Evolutionary conservation across 2,888 invertebrate genomes (phyloP).

Genomic region (Cheilosia soror): DNA sequence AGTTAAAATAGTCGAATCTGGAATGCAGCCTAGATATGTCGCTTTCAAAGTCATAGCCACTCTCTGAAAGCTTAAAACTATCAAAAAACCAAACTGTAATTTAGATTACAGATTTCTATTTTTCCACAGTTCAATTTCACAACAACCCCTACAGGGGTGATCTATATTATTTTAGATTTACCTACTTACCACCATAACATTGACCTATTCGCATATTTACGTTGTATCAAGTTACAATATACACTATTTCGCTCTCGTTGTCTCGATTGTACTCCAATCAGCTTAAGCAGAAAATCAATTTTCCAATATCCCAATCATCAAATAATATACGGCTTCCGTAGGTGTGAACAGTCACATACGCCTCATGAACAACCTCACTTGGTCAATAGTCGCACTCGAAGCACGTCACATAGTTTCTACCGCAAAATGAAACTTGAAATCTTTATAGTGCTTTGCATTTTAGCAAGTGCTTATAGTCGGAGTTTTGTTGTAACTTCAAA

Average conservation of each 20-base stretch:
- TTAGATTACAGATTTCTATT: no score
- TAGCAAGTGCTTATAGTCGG: slow-evolving; percentile 75
- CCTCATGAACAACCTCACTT: slow-evolving; percentile 13
- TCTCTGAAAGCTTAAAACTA: no score
- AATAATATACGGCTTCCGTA: slow-evolving; percentile 58
- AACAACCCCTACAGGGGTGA: no score
- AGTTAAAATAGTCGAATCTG: no score
- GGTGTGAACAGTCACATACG: not conserved
- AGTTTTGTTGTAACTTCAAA: slow-evolving; percentile 83
- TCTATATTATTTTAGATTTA: no score
- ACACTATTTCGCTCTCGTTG: not conserved
- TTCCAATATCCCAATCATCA: slow-evolving; percentile 48
- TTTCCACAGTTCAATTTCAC: no score
- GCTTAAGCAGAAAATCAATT: slow-evolving; percentile 63
- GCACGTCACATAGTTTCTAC: slow-evolving; percentile 22
- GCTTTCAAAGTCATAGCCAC: no score
- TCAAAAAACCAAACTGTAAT: no score
- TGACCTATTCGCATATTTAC: not conserved
- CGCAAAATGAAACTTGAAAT: slow-evolving; percentile 53
- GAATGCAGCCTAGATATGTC: no score
- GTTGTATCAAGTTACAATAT: slow-evolving; percentile 8
- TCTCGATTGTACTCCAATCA: slow-evolving; percentile 5
- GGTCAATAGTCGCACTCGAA: slow-evolving; percentile 35
- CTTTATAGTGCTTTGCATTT: slow-evolving; percentile 28
- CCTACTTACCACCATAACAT: not conserved